Evolutionary conservation across 2,888 invertebrate species (phyloP), one percentile per base, ranked within the genome.

Genomic region (Anoncus sp.): DNA sequence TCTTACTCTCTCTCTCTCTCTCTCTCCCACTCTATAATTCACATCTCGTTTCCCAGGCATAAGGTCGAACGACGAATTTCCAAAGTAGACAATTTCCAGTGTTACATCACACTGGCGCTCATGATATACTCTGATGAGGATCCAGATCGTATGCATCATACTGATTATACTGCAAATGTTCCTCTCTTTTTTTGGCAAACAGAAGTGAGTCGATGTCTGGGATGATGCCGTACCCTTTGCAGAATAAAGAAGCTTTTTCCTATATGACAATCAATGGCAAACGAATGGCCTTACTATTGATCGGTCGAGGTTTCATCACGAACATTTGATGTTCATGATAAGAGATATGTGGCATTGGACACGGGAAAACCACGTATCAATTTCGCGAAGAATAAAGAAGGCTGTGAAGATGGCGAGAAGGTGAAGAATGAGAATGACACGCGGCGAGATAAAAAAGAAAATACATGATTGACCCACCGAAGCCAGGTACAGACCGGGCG

Each of bases 301-400:
- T 31, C 31, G 31, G 31, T 7, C 31, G 31, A n/a, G n/a, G n/a
- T n/a, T n/a, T n/a, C n/a, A n/a, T n/a, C n/a, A n/a, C n/a, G n/a
- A n/a, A n/a, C n/a, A n/a, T n/a, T n/a, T n/a, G 4, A 7, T 4
- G 31, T 31, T 31, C 7, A 31, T 31, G 4, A 7, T 7, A 31
- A 4, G 7, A 31, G 31, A 7, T 31, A 31, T 31, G 31, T 7
- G 31, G 31, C 5, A 31, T 7, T n/a, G n/a, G n/a, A n/a, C n/a
- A n/a, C n/a, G n/a, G 49, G 49, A 38, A 65, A 22, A n/a, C 49
- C 35, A n/a, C 49, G n/a, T n/a, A 51, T 76, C 73, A 81, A 72
- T 57, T 75, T 63, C 65, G 60, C 53, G 69, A 53, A 27, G 16
- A 35, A 38, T 51, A 24, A 49, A 76, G 27, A 43, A 55, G 20